Evolutionary conservation across 2,888 invertebrate genomes (phyloP), one percentile per base, ranked within the genome.

Genomic region (Drosophila ezoana): DNA sequence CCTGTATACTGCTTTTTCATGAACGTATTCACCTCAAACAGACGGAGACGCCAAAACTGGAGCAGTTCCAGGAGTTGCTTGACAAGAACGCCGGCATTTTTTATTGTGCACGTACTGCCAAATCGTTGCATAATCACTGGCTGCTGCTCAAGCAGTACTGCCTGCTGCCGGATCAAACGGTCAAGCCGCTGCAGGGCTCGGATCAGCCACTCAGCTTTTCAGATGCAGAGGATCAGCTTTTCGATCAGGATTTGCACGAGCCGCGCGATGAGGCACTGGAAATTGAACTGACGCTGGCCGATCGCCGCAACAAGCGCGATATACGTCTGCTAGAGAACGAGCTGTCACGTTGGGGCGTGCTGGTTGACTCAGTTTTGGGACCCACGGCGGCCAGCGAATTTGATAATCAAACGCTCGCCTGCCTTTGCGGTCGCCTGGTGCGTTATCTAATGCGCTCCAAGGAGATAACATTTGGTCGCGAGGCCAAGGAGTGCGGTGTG

Each of bases 371-470:
- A 35, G 96, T 98, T 13, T 95, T 96, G 43, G 96, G 96, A 0
- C 95, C 96, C 1, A 96, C 95, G 73, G 85, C 91, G 11, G 95
- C 96, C 11, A 95, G 96, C 1, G 98, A 98, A 91, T 95, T 98
- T 90, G 98, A 99, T 92, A 96, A 96, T 91, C 97, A 98, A 92
- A 99, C 98, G 0, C 94, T 98, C 58, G 99, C 98, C 0, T 97
- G 98, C 41, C 93, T 99, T 35, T 93, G 98, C 32, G 99, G 99
- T 0, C 94, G 98, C 56, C 95, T 98, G 77, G 98, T 99, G 11
- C 94, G 98, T 40, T 99, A 98, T 92, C 94, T 98, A 54, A 98
- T 99, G 98, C 93, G 98, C 72, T 98, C 98, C 13, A 94, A 96
- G 90, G 98, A 98, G 94, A 98, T 99, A 52, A 98, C 98, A 0